Evolutionary conservation across 2,113 vertebrate species (phyloP).

Genomic region (Leucosticte australis): DNA sequence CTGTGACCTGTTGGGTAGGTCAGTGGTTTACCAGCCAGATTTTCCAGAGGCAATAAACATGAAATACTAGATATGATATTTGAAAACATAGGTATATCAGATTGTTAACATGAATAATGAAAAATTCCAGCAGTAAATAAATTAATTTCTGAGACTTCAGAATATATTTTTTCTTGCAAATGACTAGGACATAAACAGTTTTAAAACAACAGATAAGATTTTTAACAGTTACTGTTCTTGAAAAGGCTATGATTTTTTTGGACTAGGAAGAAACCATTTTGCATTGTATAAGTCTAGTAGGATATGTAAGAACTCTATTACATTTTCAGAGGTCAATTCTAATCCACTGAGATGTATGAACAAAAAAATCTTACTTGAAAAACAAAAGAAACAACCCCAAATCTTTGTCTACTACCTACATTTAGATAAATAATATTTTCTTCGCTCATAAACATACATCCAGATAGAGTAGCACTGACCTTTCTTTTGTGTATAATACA

Average conservation of each 20-base stretch:
- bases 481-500: background rate
- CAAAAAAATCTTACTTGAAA: background rate
- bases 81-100: background rate
- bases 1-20: background rate
- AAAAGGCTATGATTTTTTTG: background rate
- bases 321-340: background rate
- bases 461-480: accelerated
- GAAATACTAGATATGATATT: background rate
- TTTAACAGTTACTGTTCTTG: background rate
- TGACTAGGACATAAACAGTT: background rate
- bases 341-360: background rate
- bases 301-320: background rate
- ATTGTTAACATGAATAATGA: background rate
- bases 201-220: background rate
- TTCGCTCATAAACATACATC: background rate
- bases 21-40: background rate
- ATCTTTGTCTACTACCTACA: background rate
- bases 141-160: background rate
- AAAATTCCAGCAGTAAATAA: background rate
- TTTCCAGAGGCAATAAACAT: background rate
- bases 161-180: background rate
- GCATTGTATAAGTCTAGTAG: background rate
- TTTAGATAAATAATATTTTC: background rate
- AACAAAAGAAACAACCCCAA: background rate
- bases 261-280: background rate